Evolutionary conservation across 2,113 vertebrate genomes (phyloP), one percentile per base, ranked within the genome.

Genomic region (Erythrocercus mccallii): DNA sequence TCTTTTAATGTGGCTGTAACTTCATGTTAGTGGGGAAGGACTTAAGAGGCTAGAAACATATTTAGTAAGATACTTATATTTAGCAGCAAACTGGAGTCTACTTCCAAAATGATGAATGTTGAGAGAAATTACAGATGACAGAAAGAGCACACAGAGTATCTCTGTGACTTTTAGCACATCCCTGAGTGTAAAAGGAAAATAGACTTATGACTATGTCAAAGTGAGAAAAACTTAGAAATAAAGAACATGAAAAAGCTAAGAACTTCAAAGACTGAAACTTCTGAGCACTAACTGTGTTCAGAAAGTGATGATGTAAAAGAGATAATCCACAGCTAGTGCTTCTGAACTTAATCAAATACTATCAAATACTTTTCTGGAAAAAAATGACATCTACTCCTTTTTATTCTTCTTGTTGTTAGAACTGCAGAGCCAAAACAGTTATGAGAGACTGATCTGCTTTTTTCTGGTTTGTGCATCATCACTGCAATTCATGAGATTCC

Each of bases 51-150:
- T 86, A 66, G 24, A 77, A 88, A 45, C 4, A 7, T 72, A 61
- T 84, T 79, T 27, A 77, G 72, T 74, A 42, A 61, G 64, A 61
- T 35, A 25, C 11, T 70, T 85, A 35, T 62, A 92, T 86, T 96
- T 94, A 92, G 73, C 57, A 81, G 61, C 64, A 85, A 31, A 72
- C 33, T 81, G 24, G 44, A 92, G 33, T 25, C 56, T 77, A 40
- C 13, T 68, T 94, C 90, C 92, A 88, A 76, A 31, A 57, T 94
- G 47, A 95, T 86, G 86, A 88, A 81, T 93, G 81, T 78, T 86
- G 64, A 92, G 69, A 94, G 71, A 94, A 94, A 95, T 95, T 88
- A 25, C 20, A 90, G 60, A 38, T 94, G 94, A 96, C 88, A 92
- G 90, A 90, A 95, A 88, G 88, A 95, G 70, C 71, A 90, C 57